Percentiles rank a stretch among this genome's conserved stretches.
Conservation (phyloP, 2,888 invertebrate species). For the Drosophila pseudotakahashii region DNA sequence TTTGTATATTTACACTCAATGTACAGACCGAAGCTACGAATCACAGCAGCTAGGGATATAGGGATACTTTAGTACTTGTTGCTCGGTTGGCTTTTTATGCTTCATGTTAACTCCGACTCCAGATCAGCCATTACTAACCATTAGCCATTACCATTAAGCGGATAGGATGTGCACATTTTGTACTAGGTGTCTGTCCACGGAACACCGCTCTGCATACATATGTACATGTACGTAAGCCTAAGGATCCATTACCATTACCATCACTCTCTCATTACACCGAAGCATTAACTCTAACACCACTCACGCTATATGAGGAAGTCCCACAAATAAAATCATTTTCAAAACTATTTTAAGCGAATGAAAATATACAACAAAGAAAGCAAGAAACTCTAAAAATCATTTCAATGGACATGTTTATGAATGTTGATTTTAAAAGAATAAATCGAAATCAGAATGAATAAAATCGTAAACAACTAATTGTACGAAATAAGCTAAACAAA, state of each 20-base stretch:
- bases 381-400: slow-evolving; percentile 62
- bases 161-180: slow-evolving; percentile 2
- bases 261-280: slow-evolving; percentile 20
- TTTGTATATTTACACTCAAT: slow-evolving; percentile 65
- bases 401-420: slow-evolving; percentile 77
- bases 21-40: slow-evolving; percentile 26
- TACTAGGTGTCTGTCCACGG: slow-evolving; percentile 1
- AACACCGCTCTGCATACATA: slow-evolving; percentile 21
- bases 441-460: slow-evolving; percentile 54
- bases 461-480: slow-evolving; percentile 55
- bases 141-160: neutral
- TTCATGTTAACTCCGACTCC: slow-evolving; percentile 38
- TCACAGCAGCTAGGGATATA: slow-evolving; percentile 32
- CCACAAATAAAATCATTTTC: slow-evolving; percentile 34
- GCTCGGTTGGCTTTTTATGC: slow-evolving; percentile 72
- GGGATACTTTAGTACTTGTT: slow-evolving; percentile 40
- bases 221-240: slow-evolving; percentile 44
- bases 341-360: slow-evolving; percentile 46
- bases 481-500: slow-evolving; percentile 64
- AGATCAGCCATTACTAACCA: slow-evolving; percentile 4
- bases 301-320: slow-evolving; percentile 24
- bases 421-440: slow-evolving; percentile 76
- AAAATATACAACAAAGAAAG: slow-evolving; percentile 31
- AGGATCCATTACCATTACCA: slow-evolving; percentile 8
- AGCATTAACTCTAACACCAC: slow-evolving; percentile 35